Conservation (phyloP, 2,888 invertebrate genomes). For the Amphimallon solstitiale region DNA sequence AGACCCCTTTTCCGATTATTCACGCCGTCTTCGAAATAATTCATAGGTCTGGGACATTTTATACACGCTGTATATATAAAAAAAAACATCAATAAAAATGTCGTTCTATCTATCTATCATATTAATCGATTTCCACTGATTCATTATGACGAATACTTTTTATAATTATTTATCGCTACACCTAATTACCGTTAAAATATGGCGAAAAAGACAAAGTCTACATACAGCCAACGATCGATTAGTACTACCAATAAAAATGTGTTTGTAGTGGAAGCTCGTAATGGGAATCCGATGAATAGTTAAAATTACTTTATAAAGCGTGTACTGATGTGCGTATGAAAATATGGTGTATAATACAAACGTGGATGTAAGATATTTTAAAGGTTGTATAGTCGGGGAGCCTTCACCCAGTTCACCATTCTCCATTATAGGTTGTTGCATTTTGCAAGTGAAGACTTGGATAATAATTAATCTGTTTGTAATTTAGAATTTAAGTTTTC, state of each 20-base stretch:
- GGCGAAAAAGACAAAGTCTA: constrained; percentile 2
- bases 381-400: neutral
- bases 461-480: no score
- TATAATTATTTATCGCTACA: neutral
- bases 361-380: neutral
- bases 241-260: constrained; percentile 5
- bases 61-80: no score
- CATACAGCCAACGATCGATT: neutral
- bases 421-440: neutral
- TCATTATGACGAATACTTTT: neutral
- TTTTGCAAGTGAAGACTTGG: neutral
- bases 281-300: constrained; percentile 11
- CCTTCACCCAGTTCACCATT: constrained; percentile 8
- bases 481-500: no score
- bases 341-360: neutral
- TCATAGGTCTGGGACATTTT: no score
- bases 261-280: constrained; percentile 1
- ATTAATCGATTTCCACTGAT: neutral
- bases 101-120: neutral
- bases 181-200: constrained; percentile 7
- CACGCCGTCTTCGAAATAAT: no score
- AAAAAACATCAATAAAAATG: no score
- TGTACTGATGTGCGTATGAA: no score
- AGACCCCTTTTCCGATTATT: no score
- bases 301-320: constrained; percentile 26